Evolutionary conservation across 2,888 invertebrate genomes (phyloP), one percentile per base, ranked within the genome.

Genomic region (Aspidiotus destructor): DNA sequence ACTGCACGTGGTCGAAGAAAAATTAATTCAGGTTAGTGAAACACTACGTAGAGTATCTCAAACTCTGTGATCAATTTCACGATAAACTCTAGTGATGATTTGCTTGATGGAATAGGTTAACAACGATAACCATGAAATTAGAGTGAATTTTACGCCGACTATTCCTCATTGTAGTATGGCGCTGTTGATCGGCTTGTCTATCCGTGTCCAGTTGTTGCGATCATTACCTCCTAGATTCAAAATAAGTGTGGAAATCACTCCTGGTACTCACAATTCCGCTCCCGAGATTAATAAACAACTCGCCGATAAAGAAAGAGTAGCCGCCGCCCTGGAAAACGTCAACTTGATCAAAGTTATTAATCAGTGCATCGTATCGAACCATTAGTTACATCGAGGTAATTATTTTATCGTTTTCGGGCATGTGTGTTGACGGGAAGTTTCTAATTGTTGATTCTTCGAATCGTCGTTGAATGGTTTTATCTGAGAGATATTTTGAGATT

Each of bases 141-240:
- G 83, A 73, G 84, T 99, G 0, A 81, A 84, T 70, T 99, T 95
- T 78, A 98, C 97, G 0, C 99, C 99, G 0, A 99, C 99, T 0
- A 98, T 99, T 74, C 98, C 98, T 0, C 97, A 99, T 75, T 99
- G 99, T 75, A 95, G 95, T 74, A 95, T 98, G 96, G 98, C 98
- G 2, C 96, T 98, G 0, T 79, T 99, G 52, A 96, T 85, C 73
- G 75, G 75, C 15, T 80, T 99, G 0, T 92, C 94, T 0, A 96
- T 99, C 73, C 81, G 92, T 58, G 96, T 98, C 0, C 92, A 95
- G 76, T 80, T 99, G 8, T 80, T 96, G 40, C 81, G 97, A 70
- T 86, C 89, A 0, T 78, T 96, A 7, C 94, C 95, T 0, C 79
- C 86, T 9, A 82, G 89, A 57, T 92, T 91, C 76, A 90, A 96